phyloP scores from a whole-genome alignment of 2,797 vertebrate genomes.

The Hippoglossus hippoglossus region DNA sequence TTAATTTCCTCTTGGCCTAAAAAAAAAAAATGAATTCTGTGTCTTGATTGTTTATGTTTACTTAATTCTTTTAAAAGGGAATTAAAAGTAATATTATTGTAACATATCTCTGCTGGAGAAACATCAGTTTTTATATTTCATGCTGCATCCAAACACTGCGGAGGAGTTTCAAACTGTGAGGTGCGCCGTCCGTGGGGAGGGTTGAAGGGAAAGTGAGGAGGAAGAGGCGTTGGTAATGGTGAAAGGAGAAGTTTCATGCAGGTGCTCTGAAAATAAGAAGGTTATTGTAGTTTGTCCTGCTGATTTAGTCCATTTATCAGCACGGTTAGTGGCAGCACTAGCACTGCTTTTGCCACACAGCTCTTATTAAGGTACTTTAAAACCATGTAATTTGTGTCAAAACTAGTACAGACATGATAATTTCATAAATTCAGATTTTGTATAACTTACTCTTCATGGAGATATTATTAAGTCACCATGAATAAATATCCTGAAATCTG shows the following conservation, averaged over 20 bases:
- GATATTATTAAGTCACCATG: no score
- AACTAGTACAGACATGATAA: no score
- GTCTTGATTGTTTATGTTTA: no score
- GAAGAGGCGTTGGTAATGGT: neutral
- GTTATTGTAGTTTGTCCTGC: neutral
- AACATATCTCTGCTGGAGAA: neutral
- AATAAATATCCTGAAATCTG: no score
- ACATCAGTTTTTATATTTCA: neutral
- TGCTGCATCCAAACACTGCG: neutral
- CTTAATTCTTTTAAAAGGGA: neutral
- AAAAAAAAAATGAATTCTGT: neutral
- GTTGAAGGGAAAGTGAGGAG: neutral
- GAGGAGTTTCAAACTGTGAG: slow-evolving; percentile 10
- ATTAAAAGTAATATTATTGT: neutral
- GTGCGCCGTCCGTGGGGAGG: neutral
- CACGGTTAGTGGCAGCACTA: no score
- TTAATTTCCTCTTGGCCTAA: neutral
- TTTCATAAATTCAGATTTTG: no score
- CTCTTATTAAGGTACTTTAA: no score
- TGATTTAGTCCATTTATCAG: neutral
- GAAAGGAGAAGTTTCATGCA: neutral
- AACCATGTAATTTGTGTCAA: no score
- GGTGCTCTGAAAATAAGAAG: neutral
- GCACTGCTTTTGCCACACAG: no score
- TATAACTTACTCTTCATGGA: no score